Evolutionary conservation across 1,140 invertebrate genomes (phyloP).

Genomic region (Schmidtea mediterranea): DNA sequence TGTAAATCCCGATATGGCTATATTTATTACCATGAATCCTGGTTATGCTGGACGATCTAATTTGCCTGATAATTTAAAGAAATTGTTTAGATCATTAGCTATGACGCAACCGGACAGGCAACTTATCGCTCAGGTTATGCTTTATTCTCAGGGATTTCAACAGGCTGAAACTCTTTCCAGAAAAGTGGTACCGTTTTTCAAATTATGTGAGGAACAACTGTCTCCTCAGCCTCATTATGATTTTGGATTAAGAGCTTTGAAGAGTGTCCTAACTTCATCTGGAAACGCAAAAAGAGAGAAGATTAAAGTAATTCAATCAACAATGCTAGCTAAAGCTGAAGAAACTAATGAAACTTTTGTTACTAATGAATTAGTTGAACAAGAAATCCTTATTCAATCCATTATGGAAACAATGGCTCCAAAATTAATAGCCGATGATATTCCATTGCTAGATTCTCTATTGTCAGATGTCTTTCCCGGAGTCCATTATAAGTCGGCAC

Average conservation of each 20-base stretch:
- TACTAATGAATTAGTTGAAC: constrained; percentile 74
- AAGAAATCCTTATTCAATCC: constrained; percentile 91
- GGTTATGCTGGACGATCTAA: constrained; percentile 94
- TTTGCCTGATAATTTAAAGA: constrained; percentile 91
- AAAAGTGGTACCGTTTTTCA: constrained; percentile 97
- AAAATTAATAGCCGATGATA: constrained; percentile 92
- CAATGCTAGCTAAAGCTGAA: constrained; percentile 25
- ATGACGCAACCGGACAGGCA: constrained; percentile 96
- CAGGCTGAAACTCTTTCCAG: constrained; percentile 82
- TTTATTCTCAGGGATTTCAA: constrained; percentile 93
- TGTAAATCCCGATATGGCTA: constrained; percentile 93
- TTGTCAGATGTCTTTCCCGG: constrained; percentile 97
- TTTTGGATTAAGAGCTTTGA: constrained; percentile 70
- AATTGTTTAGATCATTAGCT: constrained; percentile 80
- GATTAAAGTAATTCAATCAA: constrained; percentile 67
- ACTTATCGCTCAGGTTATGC: constrained; percentile 91
- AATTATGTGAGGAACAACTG: constrained; percentile 83
- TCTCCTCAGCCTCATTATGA: constrained; percentile 98
- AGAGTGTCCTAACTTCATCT: constrained; percentile 83
- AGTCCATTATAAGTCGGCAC: constrained; percentile 65
- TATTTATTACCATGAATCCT: constrained; percentile 99
- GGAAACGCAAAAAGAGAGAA: constrained; percentile 92
- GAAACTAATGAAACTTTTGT: constrained; percentile 30
- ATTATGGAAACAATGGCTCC: constrained; percentile 99
- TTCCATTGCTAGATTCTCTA: constrained; percentile 73